Evolutionary conservation across 1,140 invertebrate genomes (phyloP).

Genomic region (Pseudobourletiella spinata): DNA sequence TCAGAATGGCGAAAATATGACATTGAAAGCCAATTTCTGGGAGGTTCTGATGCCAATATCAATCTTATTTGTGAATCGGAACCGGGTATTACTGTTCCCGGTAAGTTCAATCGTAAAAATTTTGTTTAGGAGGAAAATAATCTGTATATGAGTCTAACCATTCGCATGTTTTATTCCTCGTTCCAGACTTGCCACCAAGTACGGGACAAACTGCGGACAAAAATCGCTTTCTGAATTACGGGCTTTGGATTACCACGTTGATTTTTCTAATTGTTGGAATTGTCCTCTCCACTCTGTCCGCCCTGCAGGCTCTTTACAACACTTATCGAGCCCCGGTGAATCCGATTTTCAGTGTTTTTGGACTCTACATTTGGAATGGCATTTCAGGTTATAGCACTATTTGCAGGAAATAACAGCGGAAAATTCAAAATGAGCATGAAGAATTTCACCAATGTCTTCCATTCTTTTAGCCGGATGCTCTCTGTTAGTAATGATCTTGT

Average conservation of each 20-base stretch:
- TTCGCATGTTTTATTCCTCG: no score
- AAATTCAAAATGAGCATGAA: no score
- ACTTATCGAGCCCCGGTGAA: conserved; percentile 43
- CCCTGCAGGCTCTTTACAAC: conserved; percentile 61
- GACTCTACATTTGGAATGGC: conserved; percentile 67
- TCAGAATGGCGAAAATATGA: no score
- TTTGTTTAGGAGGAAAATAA: not conserved
- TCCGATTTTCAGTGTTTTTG: conserved; percentile 44
- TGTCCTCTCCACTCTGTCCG: conserved; percentile 8
- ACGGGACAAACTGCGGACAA: not conserved
- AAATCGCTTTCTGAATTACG: conserved; percentile 25
- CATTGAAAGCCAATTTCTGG: no score
- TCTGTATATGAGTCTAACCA: not conserved
- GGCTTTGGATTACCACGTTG: conserved; percentile 11
- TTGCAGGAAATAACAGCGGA: no score
- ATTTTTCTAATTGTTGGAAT: conserved; percentile 6
- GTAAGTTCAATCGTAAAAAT: no score
- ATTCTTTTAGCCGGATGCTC: not conserved
- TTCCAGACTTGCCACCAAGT: no score
- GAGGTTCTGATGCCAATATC: not conserved
- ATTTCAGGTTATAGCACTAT: conserved; percentile 54
- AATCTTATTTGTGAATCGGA: not conserved
- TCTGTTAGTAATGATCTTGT: not conserved
- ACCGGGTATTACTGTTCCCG: no score
- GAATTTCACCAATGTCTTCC: no score